Base-by-base conservation (phyloP, 2,888 invertebrate genomes). In the Amorpha juglandis region DNA sequence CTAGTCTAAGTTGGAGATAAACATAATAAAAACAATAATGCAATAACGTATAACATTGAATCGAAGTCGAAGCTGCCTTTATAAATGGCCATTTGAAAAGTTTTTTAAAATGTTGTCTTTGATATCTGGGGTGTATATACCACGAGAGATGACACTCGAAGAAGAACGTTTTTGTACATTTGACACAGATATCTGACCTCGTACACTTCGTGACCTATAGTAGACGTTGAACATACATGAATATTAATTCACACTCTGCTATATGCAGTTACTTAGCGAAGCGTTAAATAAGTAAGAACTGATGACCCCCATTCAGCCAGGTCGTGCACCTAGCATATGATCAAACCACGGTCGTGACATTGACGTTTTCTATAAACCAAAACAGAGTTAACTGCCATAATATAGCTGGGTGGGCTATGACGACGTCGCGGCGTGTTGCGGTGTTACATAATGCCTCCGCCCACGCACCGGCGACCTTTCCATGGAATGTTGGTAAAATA, bases 331-430 rank as follows among this genome's bases (percentile, higher is more conserved):
- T 77, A 78, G 75, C 75, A 79, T 75, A 77, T 72, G 74, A 71
- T 69, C 69, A 76, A n/a, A 80, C 80, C 85, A 89, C 78, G 91
- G 88, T 89, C 90, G 71, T 88, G 91, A 91, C 91, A 89, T 91
- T 92, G 92, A 83, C 74, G 78, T 71, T 68, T 75, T 80, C 78
- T 80, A 75, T 73, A 71, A 75, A 80, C 76, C 75, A 81, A 82
- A 82, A 81, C 82, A 78, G 78, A 74, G 77, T 77, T 82, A 81
- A 82, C 81, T 79, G 71, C 76, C 67, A 72, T 72, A 75, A 74
- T 73, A 74, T 68, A 63, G 66, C 86, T 80, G 11, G 8, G 42
- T 42, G 80, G 79, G 83, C 76, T 84, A 87, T 72, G 69, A 71
- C 73, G 76, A 69, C 67, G 38, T 7, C 71, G 67, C 69, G 73